Evolutionary conservation across 2,113 vertebrate genomes (phyloP).

Genomic region (Climacteris rufus): DNA sequence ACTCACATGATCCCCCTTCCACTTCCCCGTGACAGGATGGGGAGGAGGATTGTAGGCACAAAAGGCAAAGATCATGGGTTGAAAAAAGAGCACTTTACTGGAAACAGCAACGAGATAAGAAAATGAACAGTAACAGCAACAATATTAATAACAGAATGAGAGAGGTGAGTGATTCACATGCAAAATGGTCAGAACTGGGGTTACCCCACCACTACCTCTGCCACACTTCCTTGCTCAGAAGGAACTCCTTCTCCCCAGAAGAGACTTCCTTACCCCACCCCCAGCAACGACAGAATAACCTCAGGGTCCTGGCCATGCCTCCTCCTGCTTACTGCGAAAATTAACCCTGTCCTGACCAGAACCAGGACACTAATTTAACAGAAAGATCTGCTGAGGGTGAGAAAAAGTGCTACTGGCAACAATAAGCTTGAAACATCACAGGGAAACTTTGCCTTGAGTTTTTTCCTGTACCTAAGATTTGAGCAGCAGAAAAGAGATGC

Average conservation of each 20-base stretch:
- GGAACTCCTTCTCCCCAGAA: neutral
- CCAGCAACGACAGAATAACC: neutral
- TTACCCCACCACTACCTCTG: neutral
- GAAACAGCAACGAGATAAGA: neutral
- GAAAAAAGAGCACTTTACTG: neutral
- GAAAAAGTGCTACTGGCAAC: neutral
- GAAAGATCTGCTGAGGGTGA: neutral
- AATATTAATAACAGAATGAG: neutral
- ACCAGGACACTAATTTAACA: neutral
- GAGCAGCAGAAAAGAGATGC: neutral
- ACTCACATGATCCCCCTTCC: neutral
- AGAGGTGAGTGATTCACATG: too few species aligned
- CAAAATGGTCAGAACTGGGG: neutral
- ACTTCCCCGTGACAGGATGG: neutral
- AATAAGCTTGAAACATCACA: neutral
- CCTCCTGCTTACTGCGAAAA: neutral
- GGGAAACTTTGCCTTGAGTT: neutral
- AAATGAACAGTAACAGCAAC: neutral
- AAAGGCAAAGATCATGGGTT: neutral
- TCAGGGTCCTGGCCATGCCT: neutral
- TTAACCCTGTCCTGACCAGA: neutral
- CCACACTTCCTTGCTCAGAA: fast-evolving
- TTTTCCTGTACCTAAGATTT: neutral
- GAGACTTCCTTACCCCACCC: neutral
- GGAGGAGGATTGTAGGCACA: neutral